Percentiles rank a stretch among this genome's conserved stretches.
Evolutionary conservation across 2,888 invertebrate species (phyloP).

Genomic region (Scaptomyza reducta): DNA sequence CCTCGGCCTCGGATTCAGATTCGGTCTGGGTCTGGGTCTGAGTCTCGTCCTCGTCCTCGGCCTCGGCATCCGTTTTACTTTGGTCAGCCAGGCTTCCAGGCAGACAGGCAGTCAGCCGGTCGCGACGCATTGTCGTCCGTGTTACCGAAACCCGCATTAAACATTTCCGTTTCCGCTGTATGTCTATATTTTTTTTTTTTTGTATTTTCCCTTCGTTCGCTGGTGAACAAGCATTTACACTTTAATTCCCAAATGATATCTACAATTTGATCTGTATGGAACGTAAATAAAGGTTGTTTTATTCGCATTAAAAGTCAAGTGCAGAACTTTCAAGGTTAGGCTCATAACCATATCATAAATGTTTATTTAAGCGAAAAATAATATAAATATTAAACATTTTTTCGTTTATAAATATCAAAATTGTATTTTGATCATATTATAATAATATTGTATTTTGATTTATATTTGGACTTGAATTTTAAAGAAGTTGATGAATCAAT

Average conservation of each 20-base stretch:
- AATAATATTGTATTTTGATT: too few species aligned
- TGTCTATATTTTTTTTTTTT: conserved; percentile 36
- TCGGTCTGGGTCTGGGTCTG: not conserved
- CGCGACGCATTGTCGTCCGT: conserved; percentile 31
- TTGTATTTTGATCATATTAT: too few species aligned
- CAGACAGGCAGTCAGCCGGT: conserved; percentile 18
- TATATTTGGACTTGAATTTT: too few species aligned
- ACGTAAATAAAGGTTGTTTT: conserved; percentile 10
- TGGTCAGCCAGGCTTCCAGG: conserved; percentile 11
- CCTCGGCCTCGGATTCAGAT: not conserved
- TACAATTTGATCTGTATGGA: conserved; percentile 20
- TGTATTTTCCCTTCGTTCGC: conserved; percentile 22
- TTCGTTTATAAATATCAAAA: too few species aligned
- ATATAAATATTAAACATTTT: too few species aligned
- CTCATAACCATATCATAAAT: too few species aligned
- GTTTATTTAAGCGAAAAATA: not conserved
- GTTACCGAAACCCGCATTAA: conserved; percentile 57
- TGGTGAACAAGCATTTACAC: conserved; percentile 36
- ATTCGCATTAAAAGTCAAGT: not conserved
- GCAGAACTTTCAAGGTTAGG: not conserved
- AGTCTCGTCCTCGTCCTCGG: conserved; percentile 1
- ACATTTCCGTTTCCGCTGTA: conserved; percentile 56
- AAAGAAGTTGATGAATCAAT: too few species aligned
- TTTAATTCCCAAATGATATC: conserved; percentile 37
- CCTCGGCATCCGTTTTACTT: conserved; percentile 6